Evolutionary conservation across 2,797 vertebrate genomes (phyloP).

Genomic region (Malurus splendens): DNA sequence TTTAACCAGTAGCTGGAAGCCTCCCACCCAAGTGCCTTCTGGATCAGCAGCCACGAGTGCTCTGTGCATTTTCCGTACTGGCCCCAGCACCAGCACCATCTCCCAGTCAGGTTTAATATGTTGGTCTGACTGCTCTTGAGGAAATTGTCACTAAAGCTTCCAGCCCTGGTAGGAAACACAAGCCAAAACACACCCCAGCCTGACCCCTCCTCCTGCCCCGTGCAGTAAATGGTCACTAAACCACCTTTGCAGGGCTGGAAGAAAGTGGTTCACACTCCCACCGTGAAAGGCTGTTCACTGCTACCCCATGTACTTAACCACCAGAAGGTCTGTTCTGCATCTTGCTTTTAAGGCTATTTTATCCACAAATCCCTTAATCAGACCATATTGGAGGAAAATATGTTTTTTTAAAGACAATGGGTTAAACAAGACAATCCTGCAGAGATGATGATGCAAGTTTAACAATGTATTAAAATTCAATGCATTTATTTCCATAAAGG

Average conservation of each 20-base stretch:
- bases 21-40: neutral
- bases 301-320: neutral
- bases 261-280: neutral
- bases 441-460: neutral
- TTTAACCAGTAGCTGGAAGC: neutral
- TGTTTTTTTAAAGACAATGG: neutral
- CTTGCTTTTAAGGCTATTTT: neutral
- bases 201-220: neutral
- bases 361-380: neutral
- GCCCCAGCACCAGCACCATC: neutral
- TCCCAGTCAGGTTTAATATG: neutral
- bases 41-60: neutral
- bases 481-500: neutral
- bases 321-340: neutral
- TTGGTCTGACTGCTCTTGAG: neutral
- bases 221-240: neutral
- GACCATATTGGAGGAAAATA: rapidly evolving
- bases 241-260: neutral
- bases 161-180: neutral
- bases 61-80: neutral
- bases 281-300: neutral
- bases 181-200: neutral
- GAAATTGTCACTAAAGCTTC: neutral
- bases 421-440: neutral
- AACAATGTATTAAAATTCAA: neutral